phyloP scores from a whole-genome alignment of 2,888 invertebrate genomes.

The Chrysolina americana region DNA sequence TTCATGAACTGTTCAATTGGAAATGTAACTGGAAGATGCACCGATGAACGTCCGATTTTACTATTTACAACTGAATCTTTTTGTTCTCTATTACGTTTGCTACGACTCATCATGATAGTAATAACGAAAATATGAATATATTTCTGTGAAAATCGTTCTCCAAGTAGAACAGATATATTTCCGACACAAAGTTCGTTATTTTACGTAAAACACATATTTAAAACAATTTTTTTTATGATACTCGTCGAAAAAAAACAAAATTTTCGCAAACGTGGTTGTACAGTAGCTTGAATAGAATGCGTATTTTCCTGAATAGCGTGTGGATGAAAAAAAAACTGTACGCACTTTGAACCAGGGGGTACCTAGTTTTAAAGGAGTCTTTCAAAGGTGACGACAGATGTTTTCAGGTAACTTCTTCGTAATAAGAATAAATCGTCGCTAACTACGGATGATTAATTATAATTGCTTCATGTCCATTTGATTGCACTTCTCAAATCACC shows the following conservation, averaged over 20 bases:
- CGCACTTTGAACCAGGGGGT: too few species aligned
- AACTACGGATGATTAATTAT: too few species aligned
- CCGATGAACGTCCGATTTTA: constrained; percentile 2
- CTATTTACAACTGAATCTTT: not conserved
- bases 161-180: too few species aligned
- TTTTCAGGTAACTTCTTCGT: not conserved
- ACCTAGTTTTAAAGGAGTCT: too few species aligned
- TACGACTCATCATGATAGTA: constrained; percentile 7
- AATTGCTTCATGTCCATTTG: not conserved
- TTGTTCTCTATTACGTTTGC: constrained; percentile 9
- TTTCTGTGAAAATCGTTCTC: too few species aligned
- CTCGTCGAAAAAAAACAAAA: not conserved
- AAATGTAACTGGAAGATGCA: constrained; percentile 8
- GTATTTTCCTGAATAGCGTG: too few species aligned
- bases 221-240: constrained; percentile 6
- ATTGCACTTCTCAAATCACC: not conserved
- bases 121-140: not conserved
- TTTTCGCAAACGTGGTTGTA: not conserved
- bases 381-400: not conserved
- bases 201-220: not conserved
- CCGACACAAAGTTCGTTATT: not conserved
- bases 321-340: too few species aligned
- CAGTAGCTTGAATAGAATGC: not conserved
- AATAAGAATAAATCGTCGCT: not conserved
- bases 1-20: constrained; percentile 14